Base-by-base conservation (phyloP, 2,113 vertebrate genomes). In the Hippolais icterina region DNA sequence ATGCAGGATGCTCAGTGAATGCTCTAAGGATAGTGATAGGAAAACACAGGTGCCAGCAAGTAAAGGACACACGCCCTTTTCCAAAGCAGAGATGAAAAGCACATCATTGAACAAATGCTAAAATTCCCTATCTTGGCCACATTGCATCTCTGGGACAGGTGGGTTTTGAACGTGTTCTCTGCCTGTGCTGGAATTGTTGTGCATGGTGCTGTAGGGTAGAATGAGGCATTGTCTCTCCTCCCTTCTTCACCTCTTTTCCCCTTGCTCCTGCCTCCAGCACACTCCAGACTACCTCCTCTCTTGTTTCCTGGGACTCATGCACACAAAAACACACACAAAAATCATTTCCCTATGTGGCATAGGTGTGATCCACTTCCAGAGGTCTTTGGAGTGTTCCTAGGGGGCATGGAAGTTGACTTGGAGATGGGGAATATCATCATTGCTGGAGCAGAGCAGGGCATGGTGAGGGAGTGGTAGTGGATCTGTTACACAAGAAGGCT, bases 301-400 rank as follows among this genome's bases (percentile, higher is more conserved):
- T 44, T 77, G 6, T 46, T 60, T 90, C 25, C 72, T 29, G 22
- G 33, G 39, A 21, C 3, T n/a, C 39, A 18, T 1, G 4, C 33
- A 23, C 18, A 10, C 6, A 12, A 29, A 60, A 39, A 5, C 37
- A 56, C 25, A 6, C 21, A 33, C 4, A 31, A 7, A 28, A 9
- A 25, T 12, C 0, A 10, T 57, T 57, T 56, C 29, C 14, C 33
- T 54, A 0, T 37, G 15, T 54, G 14, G 4, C 28, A 14, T 13
- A 37, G 16, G 8, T 46, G 46, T 66, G 61, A 29, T 90, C 19
- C 28, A 19, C 44, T 66, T 39, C 29, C 8, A 18, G 0, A 37
- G 16, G 25, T 75, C 37, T 80, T 80, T 61, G 29, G 7, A 21
- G 9, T 60, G 22, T 69, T 47, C 25, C 33, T 24, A 25, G n/a